phyloP scores from a whole-genome alignment of 2,797 vertebrate species.

The Crenichthys baileyi region DNA sequence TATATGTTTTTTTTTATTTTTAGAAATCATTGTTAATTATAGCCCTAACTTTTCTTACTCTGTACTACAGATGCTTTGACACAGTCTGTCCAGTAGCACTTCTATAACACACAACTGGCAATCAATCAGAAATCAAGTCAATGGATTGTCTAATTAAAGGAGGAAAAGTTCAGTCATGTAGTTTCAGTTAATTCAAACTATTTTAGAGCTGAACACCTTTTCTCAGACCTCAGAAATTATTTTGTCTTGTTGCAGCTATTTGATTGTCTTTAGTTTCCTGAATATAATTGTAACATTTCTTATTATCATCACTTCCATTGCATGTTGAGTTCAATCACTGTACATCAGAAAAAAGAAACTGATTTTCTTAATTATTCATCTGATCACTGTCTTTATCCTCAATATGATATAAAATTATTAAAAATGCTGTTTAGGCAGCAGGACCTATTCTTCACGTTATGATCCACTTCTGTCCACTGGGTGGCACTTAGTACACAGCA shows the following conservation, averaged over 20 bases:
- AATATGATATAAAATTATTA: conserved; percentile 10
- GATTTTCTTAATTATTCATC: conserved; percentile 16
- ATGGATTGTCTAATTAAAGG: not conserved
- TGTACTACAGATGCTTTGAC: not conserved
- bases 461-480: conserved; percentile 39
- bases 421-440: conserved; percentile 12
- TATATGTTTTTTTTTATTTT: not conserved
- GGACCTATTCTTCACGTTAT: conserved; percentile 12
- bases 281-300: conserved; percentile 6
- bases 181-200: conserved; percentile 4
- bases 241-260: conserved; percentile 7
- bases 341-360: not conserved
- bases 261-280: conserved; percentile 6
- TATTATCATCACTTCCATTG: not conserved
- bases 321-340: conserved; percentile 15
- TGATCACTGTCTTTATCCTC: conserved; percentile 11
- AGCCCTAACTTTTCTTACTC: conserved; percentile 2
- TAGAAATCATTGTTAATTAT: not conserved
- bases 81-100: not conserved
- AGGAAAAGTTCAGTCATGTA: not conserved
- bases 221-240: not conserved
- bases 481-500: conserved; percentile 27
- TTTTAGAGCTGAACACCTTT: not conserved
- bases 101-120: not conserved
- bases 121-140: conserved; percentile 12